phyloP scores from a whole-genome alignment of 2,113 vertebrate species.

The Steatornis caripensis region DNA sequence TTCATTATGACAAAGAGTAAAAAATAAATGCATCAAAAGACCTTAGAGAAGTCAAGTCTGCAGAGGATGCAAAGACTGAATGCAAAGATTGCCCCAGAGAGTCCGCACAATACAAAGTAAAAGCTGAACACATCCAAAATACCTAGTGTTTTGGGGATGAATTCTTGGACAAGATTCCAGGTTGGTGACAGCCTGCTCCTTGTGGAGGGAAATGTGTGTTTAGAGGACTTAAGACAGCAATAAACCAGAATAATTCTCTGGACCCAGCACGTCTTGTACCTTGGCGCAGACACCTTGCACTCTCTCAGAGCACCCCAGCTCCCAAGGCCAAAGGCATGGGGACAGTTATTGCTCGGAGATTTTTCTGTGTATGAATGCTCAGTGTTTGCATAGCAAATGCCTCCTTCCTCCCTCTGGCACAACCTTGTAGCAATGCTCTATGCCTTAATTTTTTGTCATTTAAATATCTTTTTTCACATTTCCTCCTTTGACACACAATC shows the following conservation, averaged over 20 bases:
- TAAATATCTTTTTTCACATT: neutral
- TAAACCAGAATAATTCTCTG: neutral
- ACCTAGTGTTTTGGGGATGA: neutral
- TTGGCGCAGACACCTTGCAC: neutral
- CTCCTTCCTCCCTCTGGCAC: neutral
- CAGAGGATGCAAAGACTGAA: neutral
- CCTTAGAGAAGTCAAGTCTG: neutral
- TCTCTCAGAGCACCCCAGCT: neutral
- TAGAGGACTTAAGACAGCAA: neutral
- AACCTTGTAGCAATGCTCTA: neutral
- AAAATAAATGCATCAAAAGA: neutral
- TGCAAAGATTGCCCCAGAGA: neutral
- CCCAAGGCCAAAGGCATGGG: neutral
- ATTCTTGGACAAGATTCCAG: neutral
- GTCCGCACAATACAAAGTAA: neutral
- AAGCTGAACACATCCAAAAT: neutral
- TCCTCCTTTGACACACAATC: neutral
- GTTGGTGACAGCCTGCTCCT: neutral
- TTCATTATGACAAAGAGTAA: neutral
- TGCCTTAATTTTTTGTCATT: neutral
- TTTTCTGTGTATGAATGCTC: neutral
- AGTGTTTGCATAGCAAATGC: fast-evolving
- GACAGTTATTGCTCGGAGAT: neutral
- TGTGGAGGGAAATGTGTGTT: neutral
- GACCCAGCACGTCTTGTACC: neutral